Conservation (phyloP, 2,113 vertebrate species). For the Salvator merianae region DNA sequence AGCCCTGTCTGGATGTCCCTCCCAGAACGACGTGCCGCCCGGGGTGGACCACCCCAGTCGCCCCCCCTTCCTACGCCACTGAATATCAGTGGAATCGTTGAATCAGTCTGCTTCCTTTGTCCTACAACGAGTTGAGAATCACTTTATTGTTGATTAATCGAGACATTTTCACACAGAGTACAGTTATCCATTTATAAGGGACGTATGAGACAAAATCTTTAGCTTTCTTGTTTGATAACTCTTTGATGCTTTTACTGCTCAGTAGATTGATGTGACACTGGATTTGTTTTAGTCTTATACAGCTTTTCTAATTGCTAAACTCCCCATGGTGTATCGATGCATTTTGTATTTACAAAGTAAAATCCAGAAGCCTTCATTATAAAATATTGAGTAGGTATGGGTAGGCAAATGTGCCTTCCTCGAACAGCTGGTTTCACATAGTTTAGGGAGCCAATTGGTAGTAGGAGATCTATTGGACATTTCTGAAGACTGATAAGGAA, state of each 20-base stretch:
- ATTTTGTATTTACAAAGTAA: neutral
- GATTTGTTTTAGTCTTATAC: neutral
- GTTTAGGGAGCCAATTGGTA: neutral
- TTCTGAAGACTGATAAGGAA: neutral
- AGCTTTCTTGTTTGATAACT: neutral
- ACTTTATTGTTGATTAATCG: neutral
- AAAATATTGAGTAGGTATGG: neutral
- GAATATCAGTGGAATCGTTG: neutral
- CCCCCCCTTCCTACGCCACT: no score
- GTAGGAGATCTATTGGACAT: neutral
- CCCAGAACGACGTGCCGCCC: no score
- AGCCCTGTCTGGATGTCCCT: no score
- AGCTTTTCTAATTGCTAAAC: neutral
- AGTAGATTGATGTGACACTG: neutral
- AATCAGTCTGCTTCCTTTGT: neutral
- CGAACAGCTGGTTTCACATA: neutral
- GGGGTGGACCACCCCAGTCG: no score
- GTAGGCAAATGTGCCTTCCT: neutral
- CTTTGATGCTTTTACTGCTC: neutral
- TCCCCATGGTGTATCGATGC: neutral
- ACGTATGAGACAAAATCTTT: neutral
- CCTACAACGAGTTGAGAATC: neutral
- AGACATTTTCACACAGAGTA: neutral
- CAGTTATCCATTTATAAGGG: neutral
- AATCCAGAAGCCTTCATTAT: neutral